Conservation (phyloP, 2,113 vertebrate species). For the Puma concolor region DNA sequence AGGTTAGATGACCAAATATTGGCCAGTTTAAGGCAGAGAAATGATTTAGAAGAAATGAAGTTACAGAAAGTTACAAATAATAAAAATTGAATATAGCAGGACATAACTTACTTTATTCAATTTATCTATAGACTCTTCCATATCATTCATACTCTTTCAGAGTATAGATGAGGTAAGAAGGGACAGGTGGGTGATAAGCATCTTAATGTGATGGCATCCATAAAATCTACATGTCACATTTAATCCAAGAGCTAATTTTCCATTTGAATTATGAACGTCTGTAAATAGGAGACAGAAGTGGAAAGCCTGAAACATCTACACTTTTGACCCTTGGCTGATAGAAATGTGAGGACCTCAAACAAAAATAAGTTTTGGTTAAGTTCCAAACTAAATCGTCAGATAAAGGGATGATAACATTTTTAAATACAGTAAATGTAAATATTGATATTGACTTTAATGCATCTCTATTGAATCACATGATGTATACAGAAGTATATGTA, state of each 20-base stretch:
- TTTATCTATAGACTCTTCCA: not conserved
- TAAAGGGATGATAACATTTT: not conserved
- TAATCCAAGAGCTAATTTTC: not conserved
- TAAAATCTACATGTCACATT: not conserved
- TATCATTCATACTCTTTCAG: not conserved
- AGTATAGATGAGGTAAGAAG: not conserved
- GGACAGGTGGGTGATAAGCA: not conserved
- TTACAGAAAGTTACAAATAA: not conserved
- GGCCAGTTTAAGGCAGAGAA: not conserved
- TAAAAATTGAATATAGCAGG: not conserved
- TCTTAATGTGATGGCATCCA: not conserved
- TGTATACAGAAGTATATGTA: not conserved
- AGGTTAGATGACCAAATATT: not conserved
- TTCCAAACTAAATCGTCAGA: not conserved
- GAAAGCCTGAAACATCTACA: not conserved
- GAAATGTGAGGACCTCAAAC: not conserved
- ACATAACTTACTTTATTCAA: not conserved
- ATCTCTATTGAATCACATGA: not conserved
- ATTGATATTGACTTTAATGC: not conserved
- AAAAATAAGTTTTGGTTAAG: not conserved
- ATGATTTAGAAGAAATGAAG: not conserved
- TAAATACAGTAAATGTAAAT: not conserved
- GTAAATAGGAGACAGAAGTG: constrained; percentile 16
- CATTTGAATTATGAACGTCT: constrained; percentile 27
- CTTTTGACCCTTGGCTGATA: not conserved